phyloP scores from a whole-genome alignment of 35 echinoderm and acorn worm species.

The Apostichopus californicus region DNA sequence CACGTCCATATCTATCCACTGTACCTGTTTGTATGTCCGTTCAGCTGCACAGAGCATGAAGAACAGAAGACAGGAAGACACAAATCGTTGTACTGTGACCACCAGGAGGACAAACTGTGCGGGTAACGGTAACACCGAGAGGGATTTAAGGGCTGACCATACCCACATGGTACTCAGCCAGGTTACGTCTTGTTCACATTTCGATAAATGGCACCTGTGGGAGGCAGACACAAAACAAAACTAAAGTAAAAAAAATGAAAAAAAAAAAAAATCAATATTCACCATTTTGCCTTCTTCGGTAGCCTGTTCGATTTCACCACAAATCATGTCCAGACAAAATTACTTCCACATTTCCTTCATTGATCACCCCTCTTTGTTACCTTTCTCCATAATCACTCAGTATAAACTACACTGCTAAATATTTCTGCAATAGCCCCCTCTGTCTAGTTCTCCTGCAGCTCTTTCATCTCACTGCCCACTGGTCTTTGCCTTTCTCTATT shows the following conservation, averaged over 20 bases:
- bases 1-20: neutral
- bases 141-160: conserved; percentile 40
- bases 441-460: too few relatives aligned
- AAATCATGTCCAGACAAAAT: too few relatives aligned
- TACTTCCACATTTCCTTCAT: too few relatives aligned
- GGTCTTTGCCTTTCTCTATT: too few relatives aligned
- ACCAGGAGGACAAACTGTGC: conserved; percentile 24
- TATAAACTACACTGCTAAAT: too few relatives aligned
- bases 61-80: conserved; percentile 80
- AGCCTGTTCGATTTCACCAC: neutral
- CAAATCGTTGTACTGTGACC: conserved; percentile 68
- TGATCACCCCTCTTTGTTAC: too few relatives aligned
- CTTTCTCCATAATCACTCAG: too few relatives aligned
- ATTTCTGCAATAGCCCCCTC: too few relatives aligned
- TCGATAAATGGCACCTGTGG: conserved; percentile 1
- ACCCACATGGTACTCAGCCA: conserved; percentile 63
- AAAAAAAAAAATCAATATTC: neutral
- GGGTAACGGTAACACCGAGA: neutral
- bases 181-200: conserved; percentile 36
- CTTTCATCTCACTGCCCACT: too few relatives aligned
- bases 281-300: neutral
- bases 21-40: conserved; percentile 91
- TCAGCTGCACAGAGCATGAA: conserved; percentile 90
- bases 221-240: too few relatives aligned
- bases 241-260: neutral